Evolutionary conservation across 2,113 vertebrate genomes (phyloP), one percentile per base, ranked within the genome.

Genomic region (Strix aluco): DNA sequence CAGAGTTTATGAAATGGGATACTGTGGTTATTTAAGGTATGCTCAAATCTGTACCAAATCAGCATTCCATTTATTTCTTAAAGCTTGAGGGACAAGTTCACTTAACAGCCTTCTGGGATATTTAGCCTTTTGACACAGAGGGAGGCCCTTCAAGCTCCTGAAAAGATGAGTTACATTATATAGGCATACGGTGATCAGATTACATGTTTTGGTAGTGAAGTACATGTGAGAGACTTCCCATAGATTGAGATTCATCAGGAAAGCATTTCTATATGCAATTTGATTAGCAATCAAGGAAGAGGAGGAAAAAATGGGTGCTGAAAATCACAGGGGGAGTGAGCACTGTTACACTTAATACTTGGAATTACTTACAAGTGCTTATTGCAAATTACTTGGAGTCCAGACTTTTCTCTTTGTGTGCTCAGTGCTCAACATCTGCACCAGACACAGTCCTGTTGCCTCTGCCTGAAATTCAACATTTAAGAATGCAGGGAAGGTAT

Each of bases 251-350:
- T 51, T 96, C 75, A 88, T 88, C 82, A 92, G 57, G 44, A 71
- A 86, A 90, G 42, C 4, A 14, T 74, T 88, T 63, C 65, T 78
- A 14, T 22, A 46, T 15, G 57, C 1, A 1, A 81, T 81, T 67
- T 94, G 96, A 95, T 94, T 96, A 95, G 88, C 87, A 96, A 96
- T 96, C 92, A 95, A 46, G 67, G 81, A 82, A 51, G 34, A 85
- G 14, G 18, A 13, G 40, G 66, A 46, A 12, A 92, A 80, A 92
- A 62, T 27, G 38, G 29, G 42, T 42, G n/a, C 55, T 47, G 71
- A 70, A 88, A 90, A 96, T 88, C 75, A 36, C 27, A 57, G 15
- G 5, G 16, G 46, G 58, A 92, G 32, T 4, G 5, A 94, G n/a
- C 32, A 65, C 38, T 52, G 29, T 36, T 77, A 19, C 27, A 57